Base-by-base conservation (phyloP, 2,113 vertebrate species). In the Saguinus imperator region DNA sequence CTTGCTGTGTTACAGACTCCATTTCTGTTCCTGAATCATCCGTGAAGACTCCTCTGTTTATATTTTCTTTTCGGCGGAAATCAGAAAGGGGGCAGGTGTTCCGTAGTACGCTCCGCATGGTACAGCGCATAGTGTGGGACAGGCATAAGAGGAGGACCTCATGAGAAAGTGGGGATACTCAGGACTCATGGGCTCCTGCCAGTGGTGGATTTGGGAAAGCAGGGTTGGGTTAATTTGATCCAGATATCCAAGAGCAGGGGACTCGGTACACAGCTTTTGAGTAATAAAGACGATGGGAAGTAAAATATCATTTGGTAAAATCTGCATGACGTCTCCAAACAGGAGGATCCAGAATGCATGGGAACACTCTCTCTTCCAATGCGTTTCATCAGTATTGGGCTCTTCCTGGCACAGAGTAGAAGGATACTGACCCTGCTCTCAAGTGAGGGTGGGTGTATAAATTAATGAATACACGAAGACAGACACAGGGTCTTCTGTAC, bases 261-360 rank as follows among this genome's bases (percentile, higher is more conserved):
- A 75, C 27, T 45, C 13, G 13, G 11, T 32, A 23, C 48, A 40
- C 32, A 76, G n/a, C 83, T 80, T 85, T 52, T 21, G 55, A 20
- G 37, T 85, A 29, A 48, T 12, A n/a, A 5, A 68, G 72, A 80
- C 50, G n/a, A 73, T 66, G 89, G 52, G 66, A 95, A 85, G 72
- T 21, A 40, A 88, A 50, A 77, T 76, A 32, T 3, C 37, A 73
- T 66, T 84, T 73, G 43, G 32, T 40, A 52, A 58, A 75, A n/a
- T n/a, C 48, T 37, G 1, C 35, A 32, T 25, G 37, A 8, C 4
- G n/a, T 21, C 23, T 9, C 1, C 14, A 17, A 43, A 61, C 43
- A 55, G 18, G 57, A 45, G 25, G 29, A 27, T 80, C 50, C 29
- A 88, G 89, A 94, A 55, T 40, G n/a, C 27, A 32, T 14, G 55